These are phyloP conservation scores for Oriolus oriolus DNA, from an alignment of 2,113 vertebrate species.

Conservation along the genomic window DNA sequence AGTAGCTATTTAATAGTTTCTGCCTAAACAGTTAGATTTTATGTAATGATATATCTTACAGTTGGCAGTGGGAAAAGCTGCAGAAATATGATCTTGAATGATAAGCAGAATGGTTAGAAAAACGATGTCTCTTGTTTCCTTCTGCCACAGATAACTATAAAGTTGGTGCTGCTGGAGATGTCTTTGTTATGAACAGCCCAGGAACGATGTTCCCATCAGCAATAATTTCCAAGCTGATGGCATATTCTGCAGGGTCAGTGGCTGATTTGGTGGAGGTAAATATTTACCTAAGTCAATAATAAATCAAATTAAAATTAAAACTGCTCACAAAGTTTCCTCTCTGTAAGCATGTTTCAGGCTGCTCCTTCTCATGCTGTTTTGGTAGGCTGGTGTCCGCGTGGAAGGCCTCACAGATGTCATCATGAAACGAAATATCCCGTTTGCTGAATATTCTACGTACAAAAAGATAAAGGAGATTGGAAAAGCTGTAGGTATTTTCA, in stretches of 20 bases:
- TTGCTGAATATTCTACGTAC: conserved; percentile 28
- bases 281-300: not conserved
- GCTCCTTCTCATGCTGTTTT: not conserved
- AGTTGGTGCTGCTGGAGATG: conserved; percentile 75
- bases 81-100: not conserved
- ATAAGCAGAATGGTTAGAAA: not conserved
- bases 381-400: conserved; percentile 74
- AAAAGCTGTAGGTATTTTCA: conserved; percentile 70
- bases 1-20: not conserved
- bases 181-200: conserved; percentile 79
- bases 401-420: conserved; percentile 81
- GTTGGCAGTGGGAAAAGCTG: not conserved
- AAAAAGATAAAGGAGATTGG: conserved; percentile 80
- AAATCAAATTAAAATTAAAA: not conserved
- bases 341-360: not conserved
- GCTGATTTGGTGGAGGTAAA: conserved; percentile 83
- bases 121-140: not conserved
- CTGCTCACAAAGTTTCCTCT: not conserved
- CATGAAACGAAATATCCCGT: conserved; percentile 55
- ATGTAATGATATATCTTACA: not conserved
- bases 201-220: conserved; percentile 75
- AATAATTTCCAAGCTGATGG: conserved; percentile 72
- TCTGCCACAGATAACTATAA: conserved; percentile 69
- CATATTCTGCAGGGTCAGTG: conserved; percentile 72
- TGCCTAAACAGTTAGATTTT: not conserved